A percentile compares a stretch with the other conserved stretches of the same genome.
phyloP scores from a whole-genome alignment of 2,888 invertebrate genomes.

The Lydus trimaculatus region DNA sequence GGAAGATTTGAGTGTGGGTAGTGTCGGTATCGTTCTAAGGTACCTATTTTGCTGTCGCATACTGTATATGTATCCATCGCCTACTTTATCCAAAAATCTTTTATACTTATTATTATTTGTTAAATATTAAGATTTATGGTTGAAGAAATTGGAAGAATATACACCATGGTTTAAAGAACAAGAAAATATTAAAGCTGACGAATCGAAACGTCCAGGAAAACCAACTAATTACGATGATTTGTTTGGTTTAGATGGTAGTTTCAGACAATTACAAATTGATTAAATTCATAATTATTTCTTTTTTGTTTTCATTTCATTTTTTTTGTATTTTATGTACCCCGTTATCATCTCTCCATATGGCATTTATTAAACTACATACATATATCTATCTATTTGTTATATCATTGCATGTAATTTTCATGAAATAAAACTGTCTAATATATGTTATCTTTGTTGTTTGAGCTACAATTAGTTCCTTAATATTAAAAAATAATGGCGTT shows the following conservation, averaged over 20 bases:
- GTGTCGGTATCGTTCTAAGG: too few species aligned
- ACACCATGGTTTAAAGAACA: conserved; percentile 83
- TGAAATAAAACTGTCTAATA: too few species aligned
- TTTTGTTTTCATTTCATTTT: neutral
- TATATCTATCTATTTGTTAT: neutral
- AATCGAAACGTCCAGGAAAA: conserved; percentile 81
- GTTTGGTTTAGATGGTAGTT: conserved; percentile 89
- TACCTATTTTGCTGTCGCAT: too few species aligned
- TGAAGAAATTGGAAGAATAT: conserved; percentile 78
- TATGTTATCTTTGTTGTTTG: too few species aligned
- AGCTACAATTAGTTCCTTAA: neutral
- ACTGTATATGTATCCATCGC: too few species aligned
- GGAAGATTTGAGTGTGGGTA: too few species aligned
- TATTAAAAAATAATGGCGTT: neutral
- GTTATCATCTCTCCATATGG: conserved; percentile 2
- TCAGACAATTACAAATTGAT: conserved; percentile 84
- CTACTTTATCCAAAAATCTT: too few species aligned
- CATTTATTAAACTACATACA: too few species aligned
- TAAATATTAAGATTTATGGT: conserved; percentile 72
- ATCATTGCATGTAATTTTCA: neutral
- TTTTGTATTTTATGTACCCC: neutral
- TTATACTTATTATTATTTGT: conserved; percentile 1
- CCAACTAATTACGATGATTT: conserved; percentile 86
- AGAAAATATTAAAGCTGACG: conserved; percentile 79
- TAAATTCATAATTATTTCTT: conserved; percentile 54